phyloP scores from a whole-genome alignment of 2,888 invertebrate genomes.

The Eustalomyia histrio region DNA sequence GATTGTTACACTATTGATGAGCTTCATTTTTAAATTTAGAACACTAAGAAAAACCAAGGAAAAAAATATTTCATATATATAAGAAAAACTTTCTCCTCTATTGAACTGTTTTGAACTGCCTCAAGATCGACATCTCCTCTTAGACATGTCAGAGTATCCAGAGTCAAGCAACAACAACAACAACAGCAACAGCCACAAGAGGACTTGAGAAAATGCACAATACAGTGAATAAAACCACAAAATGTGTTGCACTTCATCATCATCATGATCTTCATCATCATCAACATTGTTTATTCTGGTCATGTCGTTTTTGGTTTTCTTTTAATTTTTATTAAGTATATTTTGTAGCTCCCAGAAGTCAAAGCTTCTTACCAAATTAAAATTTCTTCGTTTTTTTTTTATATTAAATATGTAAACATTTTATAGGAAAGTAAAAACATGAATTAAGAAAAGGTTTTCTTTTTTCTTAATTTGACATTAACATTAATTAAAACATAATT shows the following conservation, averaged over 20 bases:
- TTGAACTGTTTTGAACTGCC: slow-evolving; percentile 56
- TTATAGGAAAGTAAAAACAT: neutral
- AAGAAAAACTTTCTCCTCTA: slow-evolving; percentile 62
- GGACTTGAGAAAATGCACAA: neutral
- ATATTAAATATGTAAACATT: neutral
- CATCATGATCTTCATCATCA: neutral
- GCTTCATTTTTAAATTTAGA: slow-evolving; percentile 56
- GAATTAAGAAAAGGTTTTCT: neutral
- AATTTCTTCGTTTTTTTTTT: slow-evolving; percentile 4
- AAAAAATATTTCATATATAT: slow-evolving; percentile 7
- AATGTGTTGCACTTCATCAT: slow-evolving; percentile 3
- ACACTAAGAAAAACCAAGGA: slow-evolving; percentile 47
- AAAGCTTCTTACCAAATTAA: neutral
- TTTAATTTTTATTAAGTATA: neutral
- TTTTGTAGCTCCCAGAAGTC: neutral
- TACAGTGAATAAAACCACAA: neutral
- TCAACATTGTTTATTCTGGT: slow-evolving; percentile 55
- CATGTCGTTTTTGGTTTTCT: slow-evolving; percentile 34
- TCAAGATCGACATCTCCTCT: slow-evolving; percentile 53
- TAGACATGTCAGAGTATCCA: slow-evolving; percentile 57
- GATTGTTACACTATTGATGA: slow-evolving; percentile 20
- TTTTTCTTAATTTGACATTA: neutral
- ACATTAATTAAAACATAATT: neutral
- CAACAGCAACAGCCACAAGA: neutral
- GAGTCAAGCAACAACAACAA: slow-evolving; percentile 9